Conservation (phyloP, 2,797 vertebrate genomes). For the Rhincodon typus region DNA sequence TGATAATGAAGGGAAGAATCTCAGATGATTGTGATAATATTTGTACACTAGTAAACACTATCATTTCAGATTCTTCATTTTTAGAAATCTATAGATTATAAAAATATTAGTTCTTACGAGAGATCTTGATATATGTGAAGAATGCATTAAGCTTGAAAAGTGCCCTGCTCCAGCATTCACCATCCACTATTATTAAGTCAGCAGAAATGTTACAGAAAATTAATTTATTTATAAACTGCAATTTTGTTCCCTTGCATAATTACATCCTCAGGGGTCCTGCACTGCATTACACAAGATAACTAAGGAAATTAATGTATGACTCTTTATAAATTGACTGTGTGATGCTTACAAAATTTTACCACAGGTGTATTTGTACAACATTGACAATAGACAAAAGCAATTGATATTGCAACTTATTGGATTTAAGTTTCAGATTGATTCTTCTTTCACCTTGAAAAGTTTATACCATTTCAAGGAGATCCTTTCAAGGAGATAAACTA, state of each 20-base stretch:
- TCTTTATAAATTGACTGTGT: slow-evolving; percentile 13
- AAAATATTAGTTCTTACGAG: neutral
- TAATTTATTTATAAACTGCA: neutral
- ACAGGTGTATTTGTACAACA: slow-evolving; percentile 8
- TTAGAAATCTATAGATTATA: neutral
- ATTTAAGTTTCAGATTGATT: neutral
- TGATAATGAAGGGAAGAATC: neutral
- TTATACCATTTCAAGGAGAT: neutral
- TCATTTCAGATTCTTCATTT: neutral
- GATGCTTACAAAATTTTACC: neutral
- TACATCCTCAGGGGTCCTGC: neutral
- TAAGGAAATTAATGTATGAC: neutral
- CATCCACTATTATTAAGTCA: neutral
- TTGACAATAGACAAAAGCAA: slow-evolving; percentile 9
- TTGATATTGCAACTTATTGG: neutral
- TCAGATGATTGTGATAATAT: neutral
- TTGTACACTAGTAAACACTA: neutral
- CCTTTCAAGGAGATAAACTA: neutral
- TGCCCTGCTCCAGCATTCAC: neutral
- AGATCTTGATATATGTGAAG: neutral
- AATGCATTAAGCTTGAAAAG: neutral
- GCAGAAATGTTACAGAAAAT: neutral
- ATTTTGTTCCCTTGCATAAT: neutral
- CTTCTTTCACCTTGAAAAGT: neutral
- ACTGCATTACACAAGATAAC: neutral